Percentiles rank a stretch among this genome's conserved stretches.
Conservation (phyloP, 2,888 invertebrate genomes). For the Chalcis sispes region DNA sequence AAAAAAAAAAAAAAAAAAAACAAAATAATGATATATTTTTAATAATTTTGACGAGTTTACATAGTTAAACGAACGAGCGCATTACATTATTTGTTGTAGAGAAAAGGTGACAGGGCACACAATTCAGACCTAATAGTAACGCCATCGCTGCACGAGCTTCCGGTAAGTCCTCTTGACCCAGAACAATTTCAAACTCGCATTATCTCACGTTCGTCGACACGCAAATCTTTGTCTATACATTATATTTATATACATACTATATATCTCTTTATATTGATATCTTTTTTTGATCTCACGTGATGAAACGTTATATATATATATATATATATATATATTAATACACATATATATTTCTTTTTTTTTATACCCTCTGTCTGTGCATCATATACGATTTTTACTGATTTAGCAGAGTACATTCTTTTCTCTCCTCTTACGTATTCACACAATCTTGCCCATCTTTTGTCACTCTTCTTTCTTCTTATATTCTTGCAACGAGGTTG, state of each 20-base stretch:
- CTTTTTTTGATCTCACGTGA: conserved; percentile 17
- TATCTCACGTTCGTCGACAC: conserved; percentile 48
- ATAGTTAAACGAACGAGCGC: not conserved
- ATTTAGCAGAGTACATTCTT: conserved; percentile 40
- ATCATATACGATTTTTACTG: conserved; percentile 39
- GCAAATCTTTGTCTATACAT: conserved; percentile 50
- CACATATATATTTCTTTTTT: conserved; percentile 7
- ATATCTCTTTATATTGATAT: conserved; percentile 29
- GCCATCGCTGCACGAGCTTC: conserved; percentile 73
- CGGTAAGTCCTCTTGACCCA: conserved; percentile 68
- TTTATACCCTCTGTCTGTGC: conserved; percentile 32
- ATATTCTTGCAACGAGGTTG: conserved; percentile 33
- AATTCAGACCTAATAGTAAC: conserved; percentile 72
- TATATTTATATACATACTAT: conserved; percentile 36
- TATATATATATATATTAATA: conserved; percentile 27
- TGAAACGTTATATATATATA: conserved; percentile 8
- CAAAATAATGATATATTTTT: too few species aligned
- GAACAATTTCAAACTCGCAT: conserved; percentile 48
- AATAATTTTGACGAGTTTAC: too few species aligned
- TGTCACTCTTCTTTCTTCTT: conserved; percentile 39
- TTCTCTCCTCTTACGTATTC: conserved; percentile 40
- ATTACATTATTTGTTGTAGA: conserved; percentile 65
- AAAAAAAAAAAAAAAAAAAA: too few species aligned
- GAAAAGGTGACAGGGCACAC: conserved; percentile 72
- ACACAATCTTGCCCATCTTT: conserved; percentile 52